phyloP scores from a whole-genome alignment of 2,113 vertebrate genomes.

The Camelus dromedarius region DNA sequence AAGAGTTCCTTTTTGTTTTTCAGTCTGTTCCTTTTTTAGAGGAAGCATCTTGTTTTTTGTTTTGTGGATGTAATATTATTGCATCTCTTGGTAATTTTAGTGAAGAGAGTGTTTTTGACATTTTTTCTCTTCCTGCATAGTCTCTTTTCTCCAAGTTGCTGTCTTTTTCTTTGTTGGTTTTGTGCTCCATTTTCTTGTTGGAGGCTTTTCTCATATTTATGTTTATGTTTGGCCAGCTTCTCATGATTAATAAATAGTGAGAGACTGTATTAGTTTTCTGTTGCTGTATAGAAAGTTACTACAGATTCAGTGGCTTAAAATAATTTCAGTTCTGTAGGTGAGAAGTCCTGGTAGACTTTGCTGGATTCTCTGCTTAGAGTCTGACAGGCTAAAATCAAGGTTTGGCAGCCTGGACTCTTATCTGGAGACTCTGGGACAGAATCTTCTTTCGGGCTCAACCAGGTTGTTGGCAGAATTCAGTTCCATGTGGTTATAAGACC shows the following conservation, averaged over 20 bases:
- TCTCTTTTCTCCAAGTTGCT: neutral
- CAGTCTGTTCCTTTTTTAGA: constrained; percentile 5
- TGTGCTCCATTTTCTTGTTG: constrained; percentile 17
- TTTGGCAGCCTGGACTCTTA: neutral
- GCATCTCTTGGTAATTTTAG: neutral
- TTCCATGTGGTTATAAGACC: neutral
- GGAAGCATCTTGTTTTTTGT: constrained; percentile 18
- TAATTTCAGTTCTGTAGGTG: neutral
- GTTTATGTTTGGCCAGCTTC: neutral
- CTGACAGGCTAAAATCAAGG: constrained; percentile 11
- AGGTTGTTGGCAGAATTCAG: neutral
- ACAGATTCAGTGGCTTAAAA: constrained; percentile 18
- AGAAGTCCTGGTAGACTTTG: neutral
- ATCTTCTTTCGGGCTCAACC: neutral
- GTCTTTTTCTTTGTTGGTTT: neutral
- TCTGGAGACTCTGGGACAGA: neutral
- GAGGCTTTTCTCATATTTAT: constrained; percentile 13
- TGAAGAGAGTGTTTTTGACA: constrained; percentile 6
- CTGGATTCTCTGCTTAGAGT: neutral
- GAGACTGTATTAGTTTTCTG: constrained; percentile 9
- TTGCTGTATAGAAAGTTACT: neutral
- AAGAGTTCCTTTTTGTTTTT: neutral
- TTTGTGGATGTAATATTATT: neutral
- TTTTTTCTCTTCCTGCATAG: neutral
- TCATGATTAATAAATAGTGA: neutral